phyloP scores from a whole-genome alignment of 92 coral and sea anemone genomes.

The Phenganax subtilis region DNA sequence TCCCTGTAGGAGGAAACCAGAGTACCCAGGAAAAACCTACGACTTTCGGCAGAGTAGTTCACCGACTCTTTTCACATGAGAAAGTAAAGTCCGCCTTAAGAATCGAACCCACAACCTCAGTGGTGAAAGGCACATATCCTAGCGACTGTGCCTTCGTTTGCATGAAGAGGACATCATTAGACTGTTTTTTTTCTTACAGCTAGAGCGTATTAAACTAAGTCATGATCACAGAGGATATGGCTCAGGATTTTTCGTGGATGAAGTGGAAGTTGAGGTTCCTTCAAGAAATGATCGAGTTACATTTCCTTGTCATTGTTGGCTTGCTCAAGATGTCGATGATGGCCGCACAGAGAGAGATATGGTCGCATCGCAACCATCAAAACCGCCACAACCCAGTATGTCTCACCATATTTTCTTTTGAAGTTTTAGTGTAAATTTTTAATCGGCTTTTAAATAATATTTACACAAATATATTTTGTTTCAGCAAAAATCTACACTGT shows the following conservation, averaged over 20 bases:
- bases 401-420: neutral
- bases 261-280: constrained; percentile 97
- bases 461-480: neutral
- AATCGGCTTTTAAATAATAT: neutral
- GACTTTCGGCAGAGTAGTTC: too few species aligned
- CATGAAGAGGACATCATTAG: neutral
- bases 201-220: constrained; percentile 93
- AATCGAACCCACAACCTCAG: too few species aligned
- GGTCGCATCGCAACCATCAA: constrained; percentile 59
- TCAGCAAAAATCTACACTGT: constrained; percentile 86
- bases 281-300: constrained; percentile 86
- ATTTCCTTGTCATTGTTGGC: constrained; percentile 97
- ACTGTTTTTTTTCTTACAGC: constrained; percentile 44
- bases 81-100: too few species aligned
- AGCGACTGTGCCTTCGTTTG: neutral
- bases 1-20: too few species aligned
- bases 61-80: too few species aligned
- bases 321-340: constrained; percentile 94
- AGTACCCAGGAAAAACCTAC: too few species aligned
- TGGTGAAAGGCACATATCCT: too few species aligned
- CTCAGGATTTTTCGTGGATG: constrained; percentile 96
- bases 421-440: neutral
- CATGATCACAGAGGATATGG: constrained; percentile 99
- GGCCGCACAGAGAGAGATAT: constrained; percentile 91
- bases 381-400: constrained; percentile 89